Conservation (phyloP, 2,113 vertebrate genomes). For the Romanogobio albipinnatus region DNA sequence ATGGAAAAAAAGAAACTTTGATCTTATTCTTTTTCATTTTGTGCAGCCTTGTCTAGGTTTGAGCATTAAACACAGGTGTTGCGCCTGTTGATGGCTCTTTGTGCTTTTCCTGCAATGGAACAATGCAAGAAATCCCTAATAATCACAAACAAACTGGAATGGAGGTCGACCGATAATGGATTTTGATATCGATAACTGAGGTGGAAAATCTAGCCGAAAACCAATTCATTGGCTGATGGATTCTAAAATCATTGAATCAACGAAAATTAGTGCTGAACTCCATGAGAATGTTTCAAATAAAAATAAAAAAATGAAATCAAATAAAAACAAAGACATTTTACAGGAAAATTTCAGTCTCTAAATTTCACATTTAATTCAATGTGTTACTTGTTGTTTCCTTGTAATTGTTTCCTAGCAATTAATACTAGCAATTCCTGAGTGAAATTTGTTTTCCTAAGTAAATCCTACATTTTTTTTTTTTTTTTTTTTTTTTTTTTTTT, state of each 20-base stretch:
- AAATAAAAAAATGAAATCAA: too few relatives aligned
- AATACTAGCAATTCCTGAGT: too few relatives aligned
- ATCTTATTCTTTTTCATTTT: slow-evolving; percentile 31
- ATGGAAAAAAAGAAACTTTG: slow-evolving; percentile 32
- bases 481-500: too few relatives aligned
- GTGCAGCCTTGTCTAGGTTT: not conserved
- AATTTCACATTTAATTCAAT: too few relatives aligned
- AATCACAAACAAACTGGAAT: not conserved
- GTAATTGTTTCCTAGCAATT: not conserved
- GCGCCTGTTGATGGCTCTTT: not conserved
- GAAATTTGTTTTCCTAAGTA: too few relatives aligned
- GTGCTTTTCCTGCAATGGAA: not conserved
- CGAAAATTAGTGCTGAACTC: not conserved
- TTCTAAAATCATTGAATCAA: not conserved
- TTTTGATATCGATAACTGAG: not conserved
- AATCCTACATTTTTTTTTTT: too few relatives aligned
- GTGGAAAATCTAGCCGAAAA: not conserved
- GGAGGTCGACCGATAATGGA: not conserved
- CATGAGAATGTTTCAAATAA: too few relatives aligned
- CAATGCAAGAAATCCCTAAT: not conserved
- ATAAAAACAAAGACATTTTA: too few relatives aligned
- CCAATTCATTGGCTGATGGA: not conserved
- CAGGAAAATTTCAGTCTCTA: too few relatives aligned
- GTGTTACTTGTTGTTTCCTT: too few relatives aligned
- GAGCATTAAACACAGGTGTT: slow-evolving; percentile 4